These are phyloP conservation scores for Xestoiulus laeticollis DNA, from an alignment of 2,888 invertebrate genomes.

Conservation along the genomic window DNA sequence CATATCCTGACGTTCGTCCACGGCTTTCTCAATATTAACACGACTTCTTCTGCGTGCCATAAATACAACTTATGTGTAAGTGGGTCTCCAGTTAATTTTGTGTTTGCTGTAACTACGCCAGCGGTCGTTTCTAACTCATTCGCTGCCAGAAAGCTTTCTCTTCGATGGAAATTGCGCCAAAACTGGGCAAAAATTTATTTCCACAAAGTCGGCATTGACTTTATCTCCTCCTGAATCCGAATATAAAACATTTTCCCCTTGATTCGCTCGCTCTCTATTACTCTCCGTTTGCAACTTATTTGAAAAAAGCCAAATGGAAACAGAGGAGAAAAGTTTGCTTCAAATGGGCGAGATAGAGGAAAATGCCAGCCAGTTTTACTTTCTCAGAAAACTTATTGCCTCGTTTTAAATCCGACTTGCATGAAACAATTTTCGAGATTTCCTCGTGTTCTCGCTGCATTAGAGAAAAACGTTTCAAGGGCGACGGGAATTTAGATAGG, in stretches of 20 bases:
- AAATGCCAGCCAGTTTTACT: neutral
- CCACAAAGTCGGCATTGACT: slow-evolving; percentile 27
- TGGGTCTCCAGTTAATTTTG: slow-evolving; percentile 48
- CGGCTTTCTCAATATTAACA: slow-evolving; percentile 42
- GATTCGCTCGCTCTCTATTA: slow-evolving; percentile 33
- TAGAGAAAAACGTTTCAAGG: too few relatives aligned
- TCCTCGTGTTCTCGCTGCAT: too few relatives aligned
- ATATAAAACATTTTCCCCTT: slow-evolving; percentile 25
- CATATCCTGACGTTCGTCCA: neutral
- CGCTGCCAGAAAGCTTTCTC: slow-evolving; percentile 40
- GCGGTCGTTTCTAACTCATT: slow-evolving; percentile 33
- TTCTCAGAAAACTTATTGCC: neutral
- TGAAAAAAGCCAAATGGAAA: slow-evolving; percentile 36
- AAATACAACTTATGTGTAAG: slow-evolving; percentile 40
- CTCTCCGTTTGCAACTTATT: slow-evolving; percentile 11
- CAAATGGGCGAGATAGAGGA: neutral
- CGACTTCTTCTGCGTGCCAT: neutral
- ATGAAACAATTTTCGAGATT: neutral
- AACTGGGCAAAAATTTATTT: slow-evolving; percentile 43
- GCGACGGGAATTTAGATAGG: too few relatives aligned
- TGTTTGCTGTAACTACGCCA: slow-evolving; percentile 30
- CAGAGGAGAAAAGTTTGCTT: neutral
- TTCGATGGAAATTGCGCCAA: slow-evolving; percentile 38
- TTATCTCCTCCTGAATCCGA: slow-evolving; percentile 32
- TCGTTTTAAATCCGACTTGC: neutral